Conservation (phyloP, 2,797 vertebrate species). For the Amphiprion clarkii region DNA sequence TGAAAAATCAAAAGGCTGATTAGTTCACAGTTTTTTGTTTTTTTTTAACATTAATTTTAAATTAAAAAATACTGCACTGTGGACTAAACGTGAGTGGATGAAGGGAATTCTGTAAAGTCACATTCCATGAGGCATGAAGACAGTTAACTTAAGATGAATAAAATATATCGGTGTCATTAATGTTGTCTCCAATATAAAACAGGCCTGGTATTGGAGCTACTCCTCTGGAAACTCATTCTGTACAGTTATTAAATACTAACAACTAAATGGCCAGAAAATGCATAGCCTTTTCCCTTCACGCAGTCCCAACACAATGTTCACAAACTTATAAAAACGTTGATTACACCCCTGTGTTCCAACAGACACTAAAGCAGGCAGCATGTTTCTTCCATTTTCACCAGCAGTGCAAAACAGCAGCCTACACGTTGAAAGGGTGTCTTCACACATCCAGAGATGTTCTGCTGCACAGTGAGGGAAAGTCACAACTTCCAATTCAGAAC, state of each 20-base stretch:
- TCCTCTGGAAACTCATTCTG: slow-evolving; percentile 49
- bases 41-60: slow-evolving; percentile 10
- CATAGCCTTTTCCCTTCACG: slow-evolving; percentile 67
- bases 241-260: slow-evolving; percentile 57
- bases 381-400: slow-evolving; percentile 32
- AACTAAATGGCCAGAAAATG: slow-evolving; percentile 79
- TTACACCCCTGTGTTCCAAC: slow-evolving; percentile 19
- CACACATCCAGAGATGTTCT: slow-evolving; percentile 5
- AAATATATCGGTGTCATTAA: slow-evolving; percentile 17
- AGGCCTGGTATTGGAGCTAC: slow-evolving; percentile 30
- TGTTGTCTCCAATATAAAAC: slow-evolving; percentile 1
- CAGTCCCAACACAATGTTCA: slow-evolving; percentile 15
- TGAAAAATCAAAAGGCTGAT: not conserved
- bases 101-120: slow-evolving; percentile 3
- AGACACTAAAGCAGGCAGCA: slow-evolving; percentile 20
- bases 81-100: not conserved
- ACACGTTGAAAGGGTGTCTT: slow-evolving; percentile 35
- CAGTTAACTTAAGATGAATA: slow-evolving; percentile 6
- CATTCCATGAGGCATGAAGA: slow-evolving; percentile 10
- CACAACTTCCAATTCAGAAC: slow-evolving; percentile 10
- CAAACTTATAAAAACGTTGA: slow-evolving; percentile 47
- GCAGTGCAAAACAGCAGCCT: slow-evolving; percentile 50
- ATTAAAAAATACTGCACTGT: not conserved
- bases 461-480: slow-evolving; percentile 3
- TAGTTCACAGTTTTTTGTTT: not conserved